Evolutionary conservation across 2,888 invertebrate species (phyloP).

Genomic region (Hydrotaea cyrtoneurina): DNA sequence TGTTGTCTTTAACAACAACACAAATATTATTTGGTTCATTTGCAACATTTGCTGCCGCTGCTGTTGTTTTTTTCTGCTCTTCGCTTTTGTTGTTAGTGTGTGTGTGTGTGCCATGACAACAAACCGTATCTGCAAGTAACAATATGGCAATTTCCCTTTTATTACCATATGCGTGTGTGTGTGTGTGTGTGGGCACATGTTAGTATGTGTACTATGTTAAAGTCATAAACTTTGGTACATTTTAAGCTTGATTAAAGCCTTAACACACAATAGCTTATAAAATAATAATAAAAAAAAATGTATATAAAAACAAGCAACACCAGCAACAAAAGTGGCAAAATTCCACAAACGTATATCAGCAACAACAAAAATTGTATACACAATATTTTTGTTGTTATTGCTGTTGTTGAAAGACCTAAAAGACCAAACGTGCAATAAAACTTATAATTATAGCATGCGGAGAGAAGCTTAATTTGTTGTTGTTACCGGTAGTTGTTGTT

Average conservation of each 20-base stretch:
- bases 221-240: constrained; percentile 61
- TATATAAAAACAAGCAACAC: neutral
- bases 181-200: constrained; percentile 53
- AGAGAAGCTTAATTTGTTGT: constrained; percentile 30
- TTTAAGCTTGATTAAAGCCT: constrained; percentile 64
- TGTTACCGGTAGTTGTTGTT: neutral
- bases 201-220: constrained; percentile 40
- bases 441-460: constrained; percentile 59
- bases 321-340: neutral
- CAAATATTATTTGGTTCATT: constrained; percentile 25
- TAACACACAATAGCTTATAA: constrained; percentile 57
- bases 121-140: constrained; percentile 39
- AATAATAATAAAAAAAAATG: constrained; percentile 29
- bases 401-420: constrained; percentile 12
- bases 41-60: constrained; percentile 1
- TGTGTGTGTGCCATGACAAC: constrained; percentile 22
- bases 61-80: neutral
- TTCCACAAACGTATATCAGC: no score
- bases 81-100: neutral
- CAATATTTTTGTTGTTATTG: neutral
- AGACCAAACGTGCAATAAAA: constrained; percentile 59
- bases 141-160: constrained; percentile 66
- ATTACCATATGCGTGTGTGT: constrained; percentile 44
- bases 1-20: constrained; percentile 31
- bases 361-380: neutral